Evolutionary conservation across 2,113 vertebrate genomes (phyloP), one percentile per base, ranked within the genome.

Genomic region (Scalopus aquaticus): DNA sequence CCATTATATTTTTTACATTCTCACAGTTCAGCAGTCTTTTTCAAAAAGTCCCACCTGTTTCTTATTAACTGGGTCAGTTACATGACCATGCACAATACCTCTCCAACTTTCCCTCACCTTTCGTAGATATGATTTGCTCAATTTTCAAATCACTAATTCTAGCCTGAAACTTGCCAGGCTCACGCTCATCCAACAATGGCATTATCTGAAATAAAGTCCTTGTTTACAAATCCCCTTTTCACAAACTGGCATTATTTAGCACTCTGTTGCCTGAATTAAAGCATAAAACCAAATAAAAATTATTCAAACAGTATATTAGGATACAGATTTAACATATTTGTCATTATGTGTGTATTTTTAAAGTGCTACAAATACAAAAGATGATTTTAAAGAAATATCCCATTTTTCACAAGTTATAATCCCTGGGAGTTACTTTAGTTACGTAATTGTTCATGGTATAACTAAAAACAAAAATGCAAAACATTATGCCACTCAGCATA

Each of bases 201-300:
- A 73, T 22, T 51, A 88, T n/a, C 3, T 51, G 49, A 90, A 93
- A 65, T 39, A 82, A 88, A 93, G 20, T 94, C 39, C 58, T 91
- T 79, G 20, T 91, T 79, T 64, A 72, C 39, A 90, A 84, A 91
- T 46, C 39, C 87, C 37, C 20, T 91, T 91, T 51, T 80, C n/a
- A 42, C n/a, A 80, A 81, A 91, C 87, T 30, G 8, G 2, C 73
- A 92, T 72, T 86, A 79, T 79, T 64, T 93, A 15, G 81, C 32
- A 88, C 32, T 85, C 35, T 69, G 49, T 89, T 35, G 16, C 5
- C 60, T 89, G 93, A 69, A 16, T 51, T 17, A 51, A 51, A 80
- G 6, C n/a, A 90, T 60, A 94, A 88, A 96, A 78, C 22, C 82
- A 93, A 91, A 62, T 67, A 72, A 91, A 37, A 35, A 84, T 87